Percentiles rank a stretch among this genome's conserved stretches.
These are phyloP conservation scores for Adelges cooleyi DNA, from an alignment of 1,140 invertebrate species.

Conservation along the genomic window DNA sequence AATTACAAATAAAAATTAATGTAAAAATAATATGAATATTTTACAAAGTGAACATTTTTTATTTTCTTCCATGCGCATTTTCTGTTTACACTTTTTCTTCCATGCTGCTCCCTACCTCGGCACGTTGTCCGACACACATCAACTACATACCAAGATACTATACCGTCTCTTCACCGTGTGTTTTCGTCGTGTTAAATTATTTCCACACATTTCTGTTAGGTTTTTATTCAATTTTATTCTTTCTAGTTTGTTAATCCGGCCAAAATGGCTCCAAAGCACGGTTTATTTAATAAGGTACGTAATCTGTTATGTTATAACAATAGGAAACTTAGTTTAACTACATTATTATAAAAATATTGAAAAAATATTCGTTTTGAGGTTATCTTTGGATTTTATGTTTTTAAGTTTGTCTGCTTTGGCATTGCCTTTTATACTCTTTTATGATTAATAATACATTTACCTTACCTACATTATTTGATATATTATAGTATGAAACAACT, in stretches of 20 bases:
- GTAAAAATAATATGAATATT: too few species aligned
- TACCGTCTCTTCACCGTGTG: not conserved
- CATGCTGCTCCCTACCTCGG: conserved; percentile 31
- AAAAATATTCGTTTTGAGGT: not conserved
- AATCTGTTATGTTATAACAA: not conserved
- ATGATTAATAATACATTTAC: not conserved
- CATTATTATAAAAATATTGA: not conserved
- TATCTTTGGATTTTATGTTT: not conserved
- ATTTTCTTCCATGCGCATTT: too few species aligned
- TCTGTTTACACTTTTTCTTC: too few species aligned
- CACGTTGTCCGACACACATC: not conserved
- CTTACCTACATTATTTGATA: too few species aligned
- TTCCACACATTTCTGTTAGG: not conserved
- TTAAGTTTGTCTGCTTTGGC: not conserved
- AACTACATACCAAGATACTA: not conserved
- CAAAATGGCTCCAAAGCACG: conserved; percentile 18
- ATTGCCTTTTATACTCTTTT: not conserved
- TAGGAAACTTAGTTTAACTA: not conserved
- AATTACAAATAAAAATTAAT: too few species aligned
- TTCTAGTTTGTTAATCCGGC: not conserved
- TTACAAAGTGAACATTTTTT: too few species aligned
- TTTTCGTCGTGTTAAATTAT: not conserved
- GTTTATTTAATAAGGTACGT: conserved; percentile 16
- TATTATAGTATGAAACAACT: too few species aligned
- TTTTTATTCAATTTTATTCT: not conserved